Evolutionary conservation across 2,797 vertebrate species (phyloP).

Genomic region (Parotocinclus haroldoi): DNA sequence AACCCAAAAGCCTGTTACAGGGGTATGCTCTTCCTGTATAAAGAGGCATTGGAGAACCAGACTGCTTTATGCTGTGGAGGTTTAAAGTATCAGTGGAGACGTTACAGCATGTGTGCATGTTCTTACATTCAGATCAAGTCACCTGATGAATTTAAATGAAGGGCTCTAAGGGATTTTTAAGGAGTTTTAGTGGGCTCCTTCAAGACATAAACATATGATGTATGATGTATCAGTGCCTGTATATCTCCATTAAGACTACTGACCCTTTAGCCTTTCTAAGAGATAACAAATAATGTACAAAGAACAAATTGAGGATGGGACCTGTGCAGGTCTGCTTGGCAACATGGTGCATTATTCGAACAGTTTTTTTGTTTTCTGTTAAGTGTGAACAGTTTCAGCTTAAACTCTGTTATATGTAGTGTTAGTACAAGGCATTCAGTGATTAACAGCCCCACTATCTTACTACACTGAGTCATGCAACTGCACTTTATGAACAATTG

Average conservation of each 20-base stretch:
- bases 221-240: no score
- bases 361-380: conserved; percentile 1
- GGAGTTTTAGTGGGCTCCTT: neutral
- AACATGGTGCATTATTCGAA: neutral
- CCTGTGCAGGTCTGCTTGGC: neutral
- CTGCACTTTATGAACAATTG: neutral
- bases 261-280: no score
- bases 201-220: neutral
- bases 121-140: conserved; percentile 4
- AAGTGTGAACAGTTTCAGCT: neutral
- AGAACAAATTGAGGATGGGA: neutral
- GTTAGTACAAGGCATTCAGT: conserved; percentile 27
- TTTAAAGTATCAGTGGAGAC: neutral
- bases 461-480: neutral
- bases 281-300: conserved; percentile 7
- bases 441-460: neutral
- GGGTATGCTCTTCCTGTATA: conserved; percentile 25
- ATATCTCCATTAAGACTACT: no score
- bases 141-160: conserved; percentile 2
- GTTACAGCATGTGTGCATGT: conserved; percentile 7
- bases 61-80: conserved; percentile 7
- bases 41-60: neutral
- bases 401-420: no score
- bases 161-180: conserved; percentile 9
- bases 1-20: neutral